These are phyloP conservation scores for Deroplatys truncata DNA, from an alignment of 2,888 invertebrate genomes.

Conservation along the genomic window DNA sequence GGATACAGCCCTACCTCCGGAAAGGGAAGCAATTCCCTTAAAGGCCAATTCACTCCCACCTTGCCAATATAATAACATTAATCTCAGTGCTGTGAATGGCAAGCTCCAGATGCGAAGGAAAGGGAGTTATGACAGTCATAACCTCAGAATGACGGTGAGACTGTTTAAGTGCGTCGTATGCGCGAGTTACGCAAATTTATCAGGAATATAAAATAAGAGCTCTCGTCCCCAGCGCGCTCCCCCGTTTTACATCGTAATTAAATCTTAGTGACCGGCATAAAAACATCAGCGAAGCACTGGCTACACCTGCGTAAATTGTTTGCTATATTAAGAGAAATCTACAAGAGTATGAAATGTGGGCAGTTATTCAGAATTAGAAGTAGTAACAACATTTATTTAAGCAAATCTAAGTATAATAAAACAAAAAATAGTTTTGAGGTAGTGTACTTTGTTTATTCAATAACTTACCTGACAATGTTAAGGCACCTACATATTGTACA, in stretches of 20 bases:
- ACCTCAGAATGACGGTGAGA: background rate
- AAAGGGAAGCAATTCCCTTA: background rate
- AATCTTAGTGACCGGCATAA: background rate
- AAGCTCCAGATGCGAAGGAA: background rate
- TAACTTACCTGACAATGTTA: too few species aligned
- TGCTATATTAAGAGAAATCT: too few species aligned
- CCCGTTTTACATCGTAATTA: background rate
- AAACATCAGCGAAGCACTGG: background rate
- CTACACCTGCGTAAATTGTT: too few species aligned
- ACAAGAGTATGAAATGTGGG: too few species aligned
- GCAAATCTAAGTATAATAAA: too few species aligned
- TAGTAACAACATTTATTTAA: too few species aligned
- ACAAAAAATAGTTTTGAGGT: too few species aligned
- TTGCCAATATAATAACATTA: background rate
- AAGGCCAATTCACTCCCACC: background rate
- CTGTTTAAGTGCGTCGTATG: background rate
- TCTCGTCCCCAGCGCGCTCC: background rate
- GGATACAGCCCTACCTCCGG: background rate
- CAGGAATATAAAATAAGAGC: background rate
- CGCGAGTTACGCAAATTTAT: background rate
- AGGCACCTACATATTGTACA: too few species aligned
- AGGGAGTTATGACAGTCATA: background rate
- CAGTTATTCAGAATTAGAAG: too few species aligned
- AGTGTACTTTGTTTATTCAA: too few species aligned
- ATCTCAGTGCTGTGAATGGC: background rate